Percentiles rank a stretch among this genome's conserved stretches.
phyloP scores from a whole-genome alignment of 2,113 vertebrate species.

The Hydrochoerus hydrochaeris region DNA sequence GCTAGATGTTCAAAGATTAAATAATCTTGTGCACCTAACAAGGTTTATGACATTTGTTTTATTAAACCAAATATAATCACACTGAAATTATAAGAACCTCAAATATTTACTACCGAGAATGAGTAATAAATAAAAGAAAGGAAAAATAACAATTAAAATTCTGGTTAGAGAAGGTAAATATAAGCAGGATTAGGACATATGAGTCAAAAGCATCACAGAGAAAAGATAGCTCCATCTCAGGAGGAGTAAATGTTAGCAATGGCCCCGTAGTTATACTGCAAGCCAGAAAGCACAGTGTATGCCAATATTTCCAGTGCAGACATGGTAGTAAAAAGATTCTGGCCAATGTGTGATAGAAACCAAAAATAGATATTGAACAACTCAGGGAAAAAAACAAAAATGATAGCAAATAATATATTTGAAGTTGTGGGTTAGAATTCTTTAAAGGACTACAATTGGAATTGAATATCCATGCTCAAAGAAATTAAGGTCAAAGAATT shows the following conservation, averaged over 20 bases:
- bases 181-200: not conserved
- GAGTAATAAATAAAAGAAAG: not conserved
- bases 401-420: not conserved
- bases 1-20: not conserved
- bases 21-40: no score
- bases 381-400: not conserved
- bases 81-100: not conserved
- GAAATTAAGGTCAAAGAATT: not conserved
- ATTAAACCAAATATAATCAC: not conserved
- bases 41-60: not conserved
- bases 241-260: not conserved
- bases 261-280: fast-evolving
- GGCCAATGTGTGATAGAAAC: not conserved
- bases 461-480: not conserved
- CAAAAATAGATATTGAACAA: no score
- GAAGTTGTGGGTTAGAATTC: not conserved
- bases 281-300: not conserved
- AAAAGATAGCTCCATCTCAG: not conserved
- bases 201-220: not conserved
- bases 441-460: not conserved
- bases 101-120: not conserved
- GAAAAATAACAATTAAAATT: not conserved
- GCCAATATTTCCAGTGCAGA: not conserved
- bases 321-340: not conserved
- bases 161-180: not conserved